A percentile compares a stretch with the other conserved stretches of the same genome.
Evolutionary conservation across 1,140 invertebrate species (phyloP).

Genomic region (Leptonema lineaticorne): DNA sequence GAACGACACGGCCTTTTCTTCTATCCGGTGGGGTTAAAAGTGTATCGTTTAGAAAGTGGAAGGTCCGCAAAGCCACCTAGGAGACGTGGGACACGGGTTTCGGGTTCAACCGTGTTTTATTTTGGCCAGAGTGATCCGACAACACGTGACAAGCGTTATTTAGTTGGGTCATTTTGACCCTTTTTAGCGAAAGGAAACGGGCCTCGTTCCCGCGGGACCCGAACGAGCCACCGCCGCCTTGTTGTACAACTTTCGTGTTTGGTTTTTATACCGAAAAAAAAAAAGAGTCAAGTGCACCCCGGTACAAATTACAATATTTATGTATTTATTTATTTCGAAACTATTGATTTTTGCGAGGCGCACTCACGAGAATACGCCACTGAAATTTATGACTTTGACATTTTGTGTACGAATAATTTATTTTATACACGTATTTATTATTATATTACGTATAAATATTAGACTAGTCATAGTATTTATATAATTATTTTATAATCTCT

Average conservation of each 20-base stretch:
- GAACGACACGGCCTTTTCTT: neutral
- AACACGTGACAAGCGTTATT: constrained; percentile 17
- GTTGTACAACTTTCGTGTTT: neutral
- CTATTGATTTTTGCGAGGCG: no score
- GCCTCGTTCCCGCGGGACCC: neutral
- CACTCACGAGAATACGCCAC: no score
- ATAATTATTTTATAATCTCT: no score
- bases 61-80: neutral
- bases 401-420: no score
- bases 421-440: no score
- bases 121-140: constrained; percentile 6
- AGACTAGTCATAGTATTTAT: no score
- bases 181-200: constrained; percentile 10
- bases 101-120: neutral
- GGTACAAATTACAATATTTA: neutral
- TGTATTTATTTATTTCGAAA: no score
- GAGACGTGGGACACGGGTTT: neutral
- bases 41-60: neutral
- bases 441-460: no score
- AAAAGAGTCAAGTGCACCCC: neutral
- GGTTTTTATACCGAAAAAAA: neutral
- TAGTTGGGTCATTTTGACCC: constrained; percentile 14
- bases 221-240: neutral
- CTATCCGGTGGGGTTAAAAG: neutral
- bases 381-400: no score